phyloP scores from a whole-genome alignment of 2,113 vertebrate species.

The Lota lota region DNA sequence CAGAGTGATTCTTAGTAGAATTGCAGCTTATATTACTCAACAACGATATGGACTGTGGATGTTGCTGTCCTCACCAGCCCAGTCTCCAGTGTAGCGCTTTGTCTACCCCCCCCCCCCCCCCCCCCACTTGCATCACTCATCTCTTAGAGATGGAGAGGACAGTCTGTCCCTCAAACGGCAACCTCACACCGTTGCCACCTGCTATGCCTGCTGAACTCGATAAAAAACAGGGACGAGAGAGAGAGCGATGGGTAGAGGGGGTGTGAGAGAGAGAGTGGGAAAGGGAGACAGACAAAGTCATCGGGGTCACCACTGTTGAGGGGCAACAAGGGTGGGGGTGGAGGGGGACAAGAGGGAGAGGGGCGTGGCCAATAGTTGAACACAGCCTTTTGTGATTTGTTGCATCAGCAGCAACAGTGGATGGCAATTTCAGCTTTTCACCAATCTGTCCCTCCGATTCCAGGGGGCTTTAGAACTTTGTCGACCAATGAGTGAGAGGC shows the following conservation, averaged over 20 bases:
- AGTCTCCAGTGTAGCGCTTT: not conserved
- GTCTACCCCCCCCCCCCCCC: not conserved
- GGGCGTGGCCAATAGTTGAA: too few species aligned
- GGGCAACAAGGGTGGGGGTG: too few species aligned
- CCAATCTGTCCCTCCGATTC: too few species aligned
- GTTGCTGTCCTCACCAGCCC: not conserved
- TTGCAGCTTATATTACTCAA: too few species aligned
- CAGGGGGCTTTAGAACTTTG: too few species aligned
- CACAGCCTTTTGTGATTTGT: too few species aligned
- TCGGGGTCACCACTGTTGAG: not conserved
- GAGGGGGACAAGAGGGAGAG: too few species aligned
- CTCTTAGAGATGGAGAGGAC: not conserved
- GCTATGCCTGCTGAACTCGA: not conserved
- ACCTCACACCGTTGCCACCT: not conserved
- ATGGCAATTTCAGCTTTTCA: too few species aligned
- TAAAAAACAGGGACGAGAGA: conserved; percentile 10
- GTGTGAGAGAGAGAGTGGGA: conserved; percentile 5
- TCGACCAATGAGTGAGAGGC: too few species aligned
- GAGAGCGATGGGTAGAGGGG: not conserved
- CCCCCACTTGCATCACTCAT: not conserved
- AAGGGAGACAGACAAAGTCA: not conserved
- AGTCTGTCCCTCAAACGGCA: conserved; percentile 1
- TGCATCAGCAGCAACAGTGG: too few species aligned
- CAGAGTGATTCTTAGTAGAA: too few species aligned
- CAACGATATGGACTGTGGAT: not conserved